Percentiles rank a stretch among this genome's conserved stretches.
Evolutionary conservation across 1,140 invertebrate genomes (phyloP).

Genomic region (Drosophila pruinosa): DNA sequence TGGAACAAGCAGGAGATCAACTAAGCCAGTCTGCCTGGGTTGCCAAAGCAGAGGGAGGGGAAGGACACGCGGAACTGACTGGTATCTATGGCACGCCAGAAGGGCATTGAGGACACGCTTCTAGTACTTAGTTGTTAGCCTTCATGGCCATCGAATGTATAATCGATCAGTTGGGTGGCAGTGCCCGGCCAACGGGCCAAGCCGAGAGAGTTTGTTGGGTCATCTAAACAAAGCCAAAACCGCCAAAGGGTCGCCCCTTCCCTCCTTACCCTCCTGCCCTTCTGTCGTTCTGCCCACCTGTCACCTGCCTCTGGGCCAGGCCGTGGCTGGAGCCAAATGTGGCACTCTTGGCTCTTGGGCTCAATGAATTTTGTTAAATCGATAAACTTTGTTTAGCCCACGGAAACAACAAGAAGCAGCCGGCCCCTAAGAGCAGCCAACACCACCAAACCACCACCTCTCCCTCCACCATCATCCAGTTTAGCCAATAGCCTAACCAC

Average conservation of each 20-base stretch:
- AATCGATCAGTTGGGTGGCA: slow-evolving; percentile 72
- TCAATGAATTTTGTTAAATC: slow-evolving; percentile 77
- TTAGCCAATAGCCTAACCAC: slow-evolving; percentile 33
- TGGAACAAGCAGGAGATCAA: not conserved
- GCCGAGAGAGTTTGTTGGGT: slow-evolving; percentile 73
- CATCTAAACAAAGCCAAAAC: slow-evolving; percentile 73
- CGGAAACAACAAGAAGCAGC: slow-evolving; percentile 69
- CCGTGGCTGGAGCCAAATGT: slow-evolving; percentile 57
- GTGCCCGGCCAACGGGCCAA: slow-evolving; percentile 53
- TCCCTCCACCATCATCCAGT: slow-evolving; percentile 10
- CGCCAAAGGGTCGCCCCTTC: slow-evolving; percentile 4
- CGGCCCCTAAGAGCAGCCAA: slow-evolving; percentile 52
- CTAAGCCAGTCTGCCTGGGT: not conserved
- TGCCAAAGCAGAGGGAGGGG: not conserved
- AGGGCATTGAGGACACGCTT: slow-evolving; percentile 58
- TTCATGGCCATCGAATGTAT: slow-evolving; percentile 79
- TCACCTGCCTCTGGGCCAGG: not conserved
- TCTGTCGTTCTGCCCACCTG: too few relatives aligned
- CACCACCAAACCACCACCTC: slow-evolving; percentile 1
- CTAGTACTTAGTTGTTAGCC: slow-evolving; percentile 58
- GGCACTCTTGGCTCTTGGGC: slow-evolving; percentile 58
- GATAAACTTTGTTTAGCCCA: slow-evolving; percentile 78
- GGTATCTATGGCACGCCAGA: slow-evolving; percentile 26
- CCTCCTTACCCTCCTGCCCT: not conserved
- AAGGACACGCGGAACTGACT: not conserved